Percentiles rank a stretch among this genome's conserved stretches.
Conservation (phyloP, 2,113 vertebrate species). For the Lepus europaeus region DNA sequence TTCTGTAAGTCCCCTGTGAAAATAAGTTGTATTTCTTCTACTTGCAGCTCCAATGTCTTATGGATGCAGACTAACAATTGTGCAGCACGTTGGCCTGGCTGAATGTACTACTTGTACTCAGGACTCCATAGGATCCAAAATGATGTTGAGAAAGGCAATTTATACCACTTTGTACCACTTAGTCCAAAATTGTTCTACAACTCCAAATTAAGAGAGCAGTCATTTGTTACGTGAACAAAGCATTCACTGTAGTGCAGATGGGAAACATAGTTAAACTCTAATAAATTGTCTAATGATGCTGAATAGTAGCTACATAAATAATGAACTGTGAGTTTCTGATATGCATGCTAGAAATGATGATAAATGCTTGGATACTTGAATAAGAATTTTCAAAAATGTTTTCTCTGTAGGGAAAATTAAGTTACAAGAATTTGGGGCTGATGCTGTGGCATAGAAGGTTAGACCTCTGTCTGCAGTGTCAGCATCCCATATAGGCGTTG, state of each 20-base stretch:
- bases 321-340: slow-evolving; percentile 8
- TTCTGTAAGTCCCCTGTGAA: slow-evolving; percentile 1
- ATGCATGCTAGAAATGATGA: neutral
- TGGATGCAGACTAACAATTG: neutral
- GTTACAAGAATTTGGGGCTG: neutral
- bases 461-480: too few species aligned
- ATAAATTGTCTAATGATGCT: neutral
- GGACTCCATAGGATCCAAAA: neutral
- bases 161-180: neutral
- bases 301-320: neutral
- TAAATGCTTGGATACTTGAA: neutral
- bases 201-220: slow-evolving; percentile 23
- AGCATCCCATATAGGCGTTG: too few species aligned
- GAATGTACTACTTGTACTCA: neutral
- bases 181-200: neutral
- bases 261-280: neutral
- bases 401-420: slow-evolving; percentile 39
- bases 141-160: neutral
- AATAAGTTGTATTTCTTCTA: neutral
- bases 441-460: too few species aligned
- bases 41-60: neutral
- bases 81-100: neutral
- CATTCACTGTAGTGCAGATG: neutral
- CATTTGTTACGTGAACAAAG: slow-evolving; percentile 19
- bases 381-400: neutral